These are phyloP conservation scores for Scaptomyza cyrtandrae DNA, from an alignment of 2,888 invertebrate genomes.

Conservation along the genomic window DNA sequence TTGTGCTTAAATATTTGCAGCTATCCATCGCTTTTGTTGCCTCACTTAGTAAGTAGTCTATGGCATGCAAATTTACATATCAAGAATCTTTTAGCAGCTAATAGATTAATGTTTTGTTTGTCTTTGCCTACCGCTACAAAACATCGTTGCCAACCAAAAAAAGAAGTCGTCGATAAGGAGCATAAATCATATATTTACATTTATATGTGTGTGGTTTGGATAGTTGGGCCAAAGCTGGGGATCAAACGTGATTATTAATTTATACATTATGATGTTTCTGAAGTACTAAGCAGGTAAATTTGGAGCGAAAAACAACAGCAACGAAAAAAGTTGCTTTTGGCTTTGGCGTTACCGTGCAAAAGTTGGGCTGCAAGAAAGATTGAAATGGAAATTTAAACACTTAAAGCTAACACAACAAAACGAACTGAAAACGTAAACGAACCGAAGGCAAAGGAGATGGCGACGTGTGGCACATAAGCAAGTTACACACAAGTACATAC, in stretches of 20 bases:
- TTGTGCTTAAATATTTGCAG: constrained; percentile 64
- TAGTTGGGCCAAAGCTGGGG: constrained; percentile 34
- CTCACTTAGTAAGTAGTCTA: constrained; percentile 49
- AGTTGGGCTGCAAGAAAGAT: constrained; percentile 67
- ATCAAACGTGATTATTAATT: constrained; percentile 49
- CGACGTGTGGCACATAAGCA: constrained; percentile 51
- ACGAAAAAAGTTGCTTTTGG: constrained; percentile 43
- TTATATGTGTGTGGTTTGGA: background rate
- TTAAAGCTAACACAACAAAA: constrained; percentile 10
- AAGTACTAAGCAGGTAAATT: background rate
- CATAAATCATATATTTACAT: background rate
- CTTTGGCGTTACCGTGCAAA: constrained; percentile 48
- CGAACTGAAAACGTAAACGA: constrained; percentile 2
- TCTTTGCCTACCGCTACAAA: constrained; percentile 2
- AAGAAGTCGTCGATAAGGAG: background rate
- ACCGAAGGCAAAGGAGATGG: constrained; percentile 3
- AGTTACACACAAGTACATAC: constrained; percentile 55
- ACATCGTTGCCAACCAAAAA: constrained; percentile 14
- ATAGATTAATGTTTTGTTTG: constrained; percentile 75
- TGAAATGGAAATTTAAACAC: constrained; percentile 78
- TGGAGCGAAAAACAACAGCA: background rate
- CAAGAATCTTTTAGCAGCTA: constrained; percentile 74
- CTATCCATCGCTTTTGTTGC: constrained; percentile 38
- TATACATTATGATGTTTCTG: background rate
- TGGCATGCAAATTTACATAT: constrained; percentile 68